Evolutionary conservation across 2,888 invertebrate genomes (phyloP).

Genomic region (Dicranocentrus wangi): DNA sequence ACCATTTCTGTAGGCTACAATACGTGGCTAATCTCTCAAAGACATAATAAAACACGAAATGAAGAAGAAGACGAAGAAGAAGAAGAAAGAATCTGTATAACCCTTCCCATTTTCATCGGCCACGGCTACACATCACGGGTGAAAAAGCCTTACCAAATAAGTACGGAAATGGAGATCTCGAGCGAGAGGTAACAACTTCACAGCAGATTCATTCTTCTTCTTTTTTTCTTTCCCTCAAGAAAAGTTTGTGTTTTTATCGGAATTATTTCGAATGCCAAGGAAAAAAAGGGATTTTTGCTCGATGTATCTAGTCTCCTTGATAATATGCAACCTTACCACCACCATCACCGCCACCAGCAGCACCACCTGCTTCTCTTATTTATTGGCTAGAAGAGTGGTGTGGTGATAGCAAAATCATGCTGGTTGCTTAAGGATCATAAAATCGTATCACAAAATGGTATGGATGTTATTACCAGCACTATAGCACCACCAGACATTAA

Average conservation of each 20-base stretch:
- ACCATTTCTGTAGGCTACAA: too few relatives aligned
- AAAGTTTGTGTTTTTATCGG: too few relatives aligned
- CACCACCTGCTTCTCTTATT: conserved; percentile 53
- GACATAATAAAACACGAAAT: conserved; percentile 9
- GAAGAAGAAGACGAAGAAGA: neutral
- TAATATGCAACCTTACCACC: neutral
- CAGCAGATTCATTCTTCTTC: too few relatives aligned
- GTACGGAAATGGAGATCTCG: conserved; percentile 8
- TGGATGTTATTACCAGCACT: conserved; percentile 50
- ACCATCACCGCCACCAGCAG: neutral
- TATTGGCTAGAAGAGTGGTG: conserved; percentile 40
- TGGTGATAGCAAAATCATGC: conserved; percentile 37
- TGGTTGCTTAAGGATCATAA: conserved; percentile 34
- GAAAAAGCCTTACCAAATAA: conserved; percentile 12
- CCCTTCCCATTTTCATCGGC: too few relatives aligned
- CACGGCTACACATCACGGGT: too few relatives aligned
- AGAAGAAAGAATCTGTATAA: neutral
- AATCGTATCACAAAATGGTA: conserved; percentile 57
- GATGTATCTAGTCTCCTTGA: too few relatives aligned
- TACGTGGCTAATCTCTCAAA: conserved; percentile 33
- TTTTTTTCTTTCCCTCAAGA: too few relatives aligned
- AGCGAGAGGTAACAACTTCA: too few relatives aligned
- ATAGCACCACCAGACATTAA: conserved; percentile 53
- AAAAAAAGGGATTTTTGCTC: neutral
- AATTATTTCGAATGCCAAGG: too few relatives aligned